These are phyloP conservation scores for Agriotes lineatus DNA, from an alignment of 2,888 invertebrate genomes.

Conservation along the genomic window DNA sequence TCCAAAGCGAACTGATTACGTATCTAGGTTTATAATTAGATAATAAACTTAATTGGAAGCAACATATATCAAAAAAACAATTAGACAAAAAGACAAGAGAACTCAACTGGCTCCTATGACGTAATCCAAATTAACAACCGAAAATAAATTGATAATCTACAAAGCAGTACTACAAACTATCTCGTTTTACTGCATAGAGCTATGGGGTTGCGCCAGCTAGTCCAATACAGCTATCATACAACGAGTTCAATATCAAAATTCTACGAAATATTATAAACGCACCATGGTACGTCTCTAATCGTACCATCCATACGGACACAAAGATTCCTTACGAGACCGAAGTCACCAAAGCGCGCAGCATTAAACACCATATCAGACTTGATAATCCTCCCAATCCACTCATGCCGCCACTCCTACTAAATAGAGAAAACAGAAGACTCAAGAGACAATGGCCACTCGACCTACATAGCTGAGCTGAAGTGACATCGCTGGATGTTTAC, in stretches of 20 bases:
- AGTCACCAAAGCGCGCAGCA: constrained; percentile 9
- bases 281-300: constrained; percentile 14
- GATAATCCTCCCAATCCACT: constrained; percentile 17
- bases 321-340: constrained; percentile 8
- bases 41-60: neutral
- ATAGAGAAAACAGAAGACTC: constrained; percentile 16
- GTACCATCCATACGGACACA: constrained; percentile 3
- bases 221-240: constrained; percentile 6
- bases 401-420: constrained; percentile 19
- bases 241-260: constrained; percentile 8
- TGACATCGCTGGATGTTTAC: constrained; percentile 25
- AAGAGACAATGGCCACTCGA: constrained; percentile 11
- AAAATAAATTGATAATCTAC: constrained; percentile 8
- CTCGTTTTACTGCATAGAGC: neutral
- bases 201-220: constrained; percentile 1
- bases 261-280: neutral
- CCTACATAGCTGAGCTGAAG: constrained; percentile 18
- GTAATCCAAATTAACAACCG: neutral
- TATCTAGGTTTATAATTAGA: neutral
- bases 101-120: too few species aligned
- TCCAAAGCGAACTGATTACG: too few species aligned
- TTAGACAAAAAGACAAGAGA: neutral
- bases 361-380: constrained; percentile 12
- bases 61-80: constrained; percentile 1
- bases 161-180: constrained; percentile 11